phyloP scores from a whole-genome alignment of 2,797 vertebrate genomes.

The Phataginus tetradactyla region DNA sequence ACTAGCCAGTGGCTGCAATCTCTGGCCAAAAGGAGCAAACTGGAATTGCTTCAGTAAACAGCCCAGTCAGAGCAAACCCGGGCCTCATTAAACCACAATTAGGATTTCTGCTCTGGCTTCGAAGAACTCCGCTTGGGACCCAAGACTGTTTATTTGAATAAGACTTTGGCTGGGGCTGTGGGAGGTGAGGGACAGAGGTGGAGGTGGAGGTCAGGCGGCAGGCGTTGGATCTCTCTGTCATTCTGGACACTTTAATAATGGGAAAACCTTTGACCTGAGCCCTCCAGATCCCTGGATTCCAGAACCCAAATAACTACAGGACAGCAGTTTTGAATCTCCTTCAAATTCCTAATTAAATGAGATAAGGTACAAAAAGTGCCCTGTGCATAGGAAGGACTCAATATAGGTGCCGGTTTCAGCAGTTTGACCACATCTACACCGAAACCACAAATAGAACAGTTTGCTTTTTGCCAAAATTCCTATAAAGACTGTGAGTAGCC shows the following conservation, averaged over 20 bases:
- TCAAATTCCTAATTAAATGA: slow-evolving; percentile 66
- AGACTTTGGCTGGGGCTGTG: slow-evolving; percentile 24
- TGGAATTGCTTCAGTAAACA: slow-evolving; percentile 86
- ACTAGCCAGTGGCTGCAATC: slow-evolving; percentile 79
- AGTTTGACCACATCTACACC: not conserved
- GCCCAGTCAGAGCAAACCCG: slow-evolving; percentile 82
- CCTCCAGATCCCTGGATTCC: slow-evolving; percentile 74
- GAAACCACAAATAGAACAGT: not conserved
- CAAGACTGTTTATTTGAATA: slow-evolving; percentile 81
- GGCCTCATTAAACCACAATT: slow-evolving; percentile 87
- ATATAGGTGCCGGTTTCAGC: not conserved
- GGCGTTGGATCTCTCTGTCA: slow-evolving; percentile 79
- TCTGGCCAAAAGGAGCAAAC: slow-evolving; percentile 80
- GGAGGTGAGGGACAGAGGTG: slow-evolving; percentile 54
- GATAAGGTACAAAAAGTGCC: slow-evolving; percentile 42
- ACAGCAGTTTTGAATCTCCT: slow-evolving; percentile 65
- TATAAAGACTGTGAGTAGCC: not conserved
- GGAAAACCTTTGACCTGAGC: slow-evolving; percentile 71
- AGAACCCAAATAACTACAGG: slow-evolving; percentile 67
- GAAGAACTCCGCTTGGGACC: slow-evolving; percentile 77
- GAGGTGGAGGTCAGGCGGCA: slow-evolving; percentile 77
- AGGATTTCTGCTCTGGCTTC: slow-evolving; percentile 80
- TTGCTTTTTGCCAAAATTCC: not conserved
- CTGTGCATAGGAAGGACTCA: not conserved
- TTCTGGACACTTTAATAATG: slow-evolving; percentile 79